phyloP scores from a whole-genome alignment of 2,797 vertebrate species.

The Oceanodroma leucorhoa region DNA sequence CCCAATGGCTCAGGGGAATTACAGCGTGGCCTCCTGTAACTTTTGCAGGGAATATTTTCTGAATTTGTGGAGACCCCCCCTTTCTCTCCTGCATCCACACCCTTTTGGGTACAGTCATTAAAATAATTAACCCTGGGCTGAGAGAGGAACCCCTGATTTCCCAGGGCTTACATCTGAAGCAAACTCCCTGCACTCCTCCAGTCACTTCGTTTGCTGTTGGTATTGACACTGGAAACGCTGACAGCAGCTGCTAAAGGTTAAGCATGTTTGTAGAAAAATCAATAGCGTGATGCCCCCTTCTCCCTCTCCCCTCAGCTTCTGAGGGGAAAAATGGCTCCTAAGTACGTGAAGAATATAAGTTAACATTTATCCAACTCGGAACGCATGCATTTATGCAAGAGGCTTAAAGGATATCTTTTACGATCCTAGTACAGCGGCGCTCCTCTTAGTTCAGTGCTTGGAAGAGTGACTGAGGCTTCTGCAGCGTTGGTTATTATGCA shows the following conservation, averaged over 20 bases:
- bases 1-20: not conserved
- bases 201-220: not conserved
- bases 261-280: not conserved
- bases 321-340: not conserved
- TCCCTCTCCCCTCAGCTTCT: not conserved
- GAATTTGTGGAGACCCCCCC: not conserved
- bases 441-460: constrained; percentile 3
- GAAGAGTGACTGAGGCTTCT: not conserved
- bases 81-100: not conserved
- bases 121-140: not conserved
- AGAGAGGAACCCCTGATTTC: not conserved
- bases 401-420: constrained; percentile 9
- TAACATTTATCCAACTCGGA: not conserved
- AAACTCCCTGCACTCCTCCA: not conserved
- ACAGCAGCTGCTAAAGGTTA: not conserved
- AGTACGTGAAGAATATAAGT: not conserved
- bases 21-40: not conserved
- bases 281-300: not conserved
- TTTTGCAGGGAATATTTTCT: not conserved
- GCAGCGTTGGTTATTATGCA: constrained; percentile 4
- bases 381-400: not conserved
- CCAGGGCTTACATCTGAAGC: not conserved
- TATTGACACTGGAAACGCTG: not conserved
- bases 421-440: accelerated
- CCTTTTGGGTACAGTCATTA: accelerated